Percentiles rank a stretch among this genome's conserved stretches.
Evolutionary conservation across 2,113 vertebrate species (phyloP).

Genomic region (Hipposideros armiger): DNA sequence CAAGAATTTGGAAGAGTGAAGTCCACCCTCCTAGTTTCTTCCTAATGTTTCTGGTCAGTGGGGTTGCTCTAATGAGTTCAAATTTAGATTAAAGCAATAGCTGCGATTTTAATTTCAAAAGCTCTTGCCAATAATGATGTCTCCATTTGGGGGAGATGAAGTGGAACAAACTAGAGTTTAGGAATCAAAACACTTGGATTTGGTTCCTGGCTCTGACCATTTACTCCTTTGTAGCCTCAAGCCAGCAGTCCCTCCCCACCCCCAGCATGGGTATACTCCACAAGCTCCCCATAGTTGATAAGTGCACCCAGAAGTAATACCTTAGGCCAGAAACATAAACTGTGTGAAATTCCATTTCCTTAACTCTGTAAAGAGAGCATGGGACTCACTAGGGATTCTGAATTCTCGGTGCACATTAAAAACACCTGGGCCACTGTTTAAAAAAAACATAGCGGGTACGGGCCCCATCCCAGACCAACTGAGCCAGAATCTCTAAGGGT

Average conservation of each 20-base stretch:
- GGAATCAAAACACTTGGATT: constrained; percentile 33
- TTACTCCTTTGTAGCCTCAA: background rate
- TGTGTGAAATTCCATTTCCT: background rate
- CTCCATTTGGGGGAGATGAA: constrained; percentile 54
- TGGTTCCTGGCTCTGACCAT: background rate
- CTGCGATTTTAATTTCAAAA: constrained; percentile 58
- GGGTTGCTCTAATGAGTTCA: background rate
- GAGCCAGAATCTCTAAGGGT: background rate
- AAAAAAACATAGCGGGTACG: background rate
- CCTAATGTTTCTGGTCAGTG: constrained; percentile 19
- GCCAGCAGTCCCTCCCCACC: background rate
- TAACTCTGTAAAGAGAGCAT: background rate
- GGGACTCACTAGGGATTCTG: background rate
- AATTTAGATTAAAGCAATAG: constrained; percentile 52
- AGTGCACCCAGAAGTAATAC: background rate
- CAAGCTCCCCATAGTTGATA: background rate
- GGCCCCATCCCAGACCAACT: background rate
- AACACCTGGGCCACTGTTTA: background rate
- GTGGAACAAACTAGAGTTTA: constrained; percentile 63
- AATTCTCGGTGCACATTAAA: background rate
- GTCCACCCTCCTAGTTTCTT: background rate
- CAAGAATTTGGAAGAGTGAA: background rate
- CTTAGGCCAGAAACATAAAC: background rate
- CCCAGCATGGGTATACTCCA: background rate
- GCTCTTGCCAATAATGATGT: constrained; percentile 31